These are phyloP conservation scores for Elgaria multicarinata DNA, from an alignment of 2,113 vertebrate genomes.

Conservation along the genomic window DNA sequence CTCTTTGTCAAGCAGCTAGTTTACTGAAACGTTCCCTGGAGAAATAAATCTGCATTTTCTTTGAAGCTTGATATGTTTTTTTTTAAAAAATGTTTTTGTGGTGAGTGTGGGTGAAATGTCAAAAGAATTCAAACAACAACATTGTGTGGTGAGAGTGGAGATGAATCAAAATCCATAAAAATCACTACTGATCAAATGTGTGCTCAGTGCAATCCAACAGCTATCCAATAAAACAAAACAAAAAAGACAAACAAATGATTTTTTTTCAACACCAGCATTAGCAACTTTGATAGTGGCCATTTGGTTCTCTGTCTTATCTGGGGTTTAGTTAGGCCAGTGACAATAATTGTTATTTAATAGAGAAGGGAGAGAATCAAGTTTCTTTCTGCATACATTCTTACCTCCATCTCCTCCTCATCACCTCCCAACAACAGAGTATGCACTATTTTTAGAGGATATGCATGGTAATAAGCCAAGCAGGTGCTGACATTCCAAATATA, in stretches of 20 bases:
- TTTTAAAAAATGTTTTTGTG: background rate
- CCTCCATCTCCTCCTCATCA: background rate
- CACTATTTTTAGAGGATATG: constrained; percentile 28
- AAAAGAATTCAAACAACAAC: background rate
- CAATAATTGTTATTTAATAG: constrained; percentile 5
- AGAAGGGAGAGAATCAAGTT: background rate
- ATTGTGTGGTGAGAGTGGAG: background rate
- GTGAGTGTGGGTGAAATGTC: background rate
- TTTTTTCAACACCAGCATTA: constrained; percentile 27
- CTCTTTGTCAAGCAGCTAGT: background rate
- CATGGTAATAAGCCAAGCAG: constrained; percentile 33
- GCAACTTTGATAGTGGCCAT: constrained; percentile 39
- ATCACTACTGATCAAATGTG: background rate
- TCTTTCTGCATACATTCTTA: constrained; percentile 16
- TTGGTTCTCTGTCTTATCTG: constrained; percentile 42
- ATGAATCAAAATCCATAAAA: accelerated
- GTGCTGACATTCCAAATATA: background rate
- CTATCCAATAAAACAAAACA: background rate
- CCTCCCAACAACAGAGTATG: background rate
- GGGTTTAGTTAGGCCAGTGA: constrained; percentile 27
- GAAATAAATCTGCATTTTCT: background rate
- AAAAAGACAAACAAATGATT: constrained; percentile 8
- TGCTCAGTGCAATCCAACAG: background rate
- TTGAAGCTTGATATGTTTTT: background rate
- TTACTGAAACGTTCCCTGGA: accelerated